Conservation (phyloP, 2,113 vertebrate species). For the Cynopterus brachyotis region DNA sequence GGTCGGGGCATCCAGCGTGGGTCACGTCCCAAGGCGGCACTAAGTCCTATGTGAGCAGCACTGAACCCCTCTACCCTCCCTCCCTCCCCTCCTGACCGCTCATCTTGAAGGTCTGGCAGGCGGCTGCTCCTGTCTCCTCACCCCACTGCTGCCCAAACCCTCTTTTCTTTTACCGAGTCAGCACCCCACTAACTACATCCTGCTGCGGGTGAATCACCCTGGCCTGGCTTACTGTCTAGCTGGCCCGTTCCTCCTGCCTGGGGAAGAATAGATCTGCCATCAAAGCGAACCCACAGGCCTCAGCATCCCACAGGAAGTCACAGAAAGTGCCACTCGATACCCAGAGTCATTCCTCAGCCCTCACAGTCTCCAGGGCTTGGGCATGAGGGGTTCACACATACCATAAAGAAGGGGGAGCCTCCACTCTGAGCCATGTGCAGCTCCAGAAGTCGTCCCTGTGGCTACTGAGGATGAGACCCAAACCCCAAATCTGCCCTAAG, state of each 20-base stretch:
- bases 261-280: not conserved
- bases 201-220: constrained; percentile 76
- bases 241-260: constrained; percentile 41
- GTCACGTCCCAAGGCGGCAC: not conserved
- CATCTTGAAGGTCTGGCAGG: rapidly evolving
- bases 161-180: constrained; percentile 79
- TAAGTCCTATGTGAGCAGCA: rapidly evolving
- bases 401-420: not conserved
- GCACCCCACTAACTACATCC: constrained; percentile 69
- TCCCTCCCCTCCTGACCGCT: not conserved
- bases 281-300: not conserved
- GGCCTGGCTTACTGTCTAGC: constrained; percentile 71
- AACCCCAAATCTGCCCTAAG: not conserved
- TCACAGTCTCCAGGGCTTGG: not conserved
- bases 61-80: not conserved
- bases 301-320: not conserved
- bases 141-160: not conserved
- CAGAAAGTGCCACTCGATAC: not conserved
- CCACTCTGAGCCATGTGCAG: not conserved
- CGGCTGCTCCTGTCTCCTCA: not conserved
- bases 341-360: not conserved
- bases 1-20: rapidly evolving
- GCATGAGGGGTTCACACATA: not conserved
- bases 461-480: not conserved
- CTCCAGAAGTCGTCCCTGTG: not conserved